phyloP scores from a whole-genome alignment of 2,888 invertebrate genomes.

The Plagodis pulveraria region DNA sequence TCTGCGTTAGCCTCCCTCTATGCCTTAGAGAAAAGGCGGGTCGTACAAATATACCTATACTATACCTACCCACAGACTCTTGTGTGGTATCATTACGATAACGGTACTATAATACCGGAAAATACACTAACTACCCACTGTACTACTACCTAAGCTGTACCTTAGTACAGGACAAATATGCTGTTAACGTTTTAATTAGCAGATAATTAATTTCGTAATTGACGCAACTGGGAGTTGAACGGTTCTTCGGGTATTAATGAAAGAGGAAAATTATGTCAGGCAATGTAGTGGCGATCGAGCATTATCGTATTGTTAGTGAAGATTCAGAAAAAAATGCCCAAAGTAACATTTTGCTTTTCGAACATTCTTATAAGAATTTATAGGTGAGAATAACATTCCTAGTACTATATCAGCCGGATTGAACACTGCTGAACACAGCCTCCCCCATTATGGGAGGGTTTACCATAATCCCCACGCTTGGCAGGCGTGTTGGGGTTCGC shows the following conservation, averaged over 20 bases:
- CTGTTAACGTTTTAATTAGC: slow-evolving; percentile 49
- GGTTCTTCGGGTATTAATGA: slow-evolving; percentile 18
- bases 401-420: too few species aligned
- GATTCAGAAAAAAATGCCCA: too few species aligned
- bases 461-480: too few species aligned
- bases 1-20: slow-evolving; percentile 42
- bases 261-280: slow-evolving; percentile 8
- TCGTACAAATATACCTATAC: slow-evolving; percentile 64
- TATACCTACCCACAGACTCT: slow-evolving; percentile 52
- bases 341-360: too few species aligned
- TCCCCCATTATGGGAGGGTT: too few species aligned
- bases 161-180: slow-evolving; percentile 46
- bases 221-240: slow-evolving; percentile 13
- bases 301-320: too few species aligned
- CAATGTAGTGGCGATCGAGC: too few species aligned
- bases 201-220: slow-evolving; percentile 35
- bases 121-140: slow-evolving; percentile 45
- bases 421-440: too few species aligned
- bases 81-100: slow-evolving; percentile 66
- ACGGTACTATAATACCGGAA: slow-evolving; percentile 60
- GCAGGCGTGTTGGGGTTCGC: too few species aligned
- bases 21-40: slow-evolving; percentile 50
- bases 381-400: too few species aligned
- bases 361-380: too few species aligned
- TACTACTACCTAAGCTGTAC: too few species aligned